These are phyloP conservation scores for Athripsodes cinereus DNA, from an alignment of 2,888 invertebrate species.

Conservation along the genomic window DNA sequence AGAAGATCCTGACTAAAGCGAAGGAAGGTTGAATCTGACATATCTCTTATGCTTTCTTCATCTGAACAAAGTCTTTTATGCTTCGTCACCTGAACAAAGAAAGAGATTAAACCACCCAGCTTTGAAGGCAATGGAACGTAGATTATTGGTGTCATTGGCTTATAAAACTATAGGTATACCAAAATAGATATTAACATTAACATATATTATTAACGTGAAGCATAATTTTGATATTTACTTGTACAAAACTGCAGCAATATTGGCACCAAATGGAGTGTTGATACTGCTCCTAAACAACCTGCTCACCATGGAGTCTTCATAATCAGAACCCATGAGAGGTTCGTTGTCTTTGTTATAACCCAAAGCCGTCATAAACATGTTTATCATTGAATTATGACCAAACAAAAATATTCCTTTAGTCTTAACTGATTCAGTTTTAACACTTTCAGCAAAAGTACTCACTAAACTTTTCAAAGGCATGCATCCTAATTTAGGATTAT, in stretches of 20 bases:
- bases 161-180: too few relatives aligned
- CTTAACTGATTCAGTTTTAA: conserved; percentile 31
- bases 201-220: too few relatives aligned
- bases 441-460: conserved; percentile 44
- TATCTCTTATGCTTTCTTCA: too few relatives aligned
- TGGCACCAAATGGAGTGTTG: conserved; percentile 64
- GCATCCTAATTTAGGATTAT: conserved; percentile 62
- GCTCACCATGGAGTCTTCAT: conserved; percentile 43
- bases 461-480: conserved; percentile 61
- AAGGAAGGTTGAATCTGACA: too few relatives aligned
- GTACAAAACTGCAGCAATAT: conserved; percentile 69
- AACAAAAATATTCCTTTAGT: conserved; percentile 63
- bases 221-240: conserved; percentile 45
- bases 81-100: too few relatives aligned
- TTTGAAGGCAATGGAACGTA: too few relatives aligned
- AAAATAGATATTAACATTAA: too few relatives aligned
- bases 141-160: too few relatives aligned
- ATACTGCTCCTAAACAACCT: conserved; percentile 64
- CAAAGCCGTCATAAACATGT: conserved; percentile 57
- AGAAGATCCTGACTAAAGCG: too few relatives aligned
- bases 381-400: conserved; percentile 59
- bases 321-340: conserved; percentile 45
- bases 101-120: too few relatives aligned
- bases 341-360: conserved; percentile 56
- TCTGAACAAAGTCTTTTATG: too few relatives aligned